phyloP scores from a whole-genome alignment of 1,140 invertebrate genomes.

The Metopolophium dirhodum region DNA sequence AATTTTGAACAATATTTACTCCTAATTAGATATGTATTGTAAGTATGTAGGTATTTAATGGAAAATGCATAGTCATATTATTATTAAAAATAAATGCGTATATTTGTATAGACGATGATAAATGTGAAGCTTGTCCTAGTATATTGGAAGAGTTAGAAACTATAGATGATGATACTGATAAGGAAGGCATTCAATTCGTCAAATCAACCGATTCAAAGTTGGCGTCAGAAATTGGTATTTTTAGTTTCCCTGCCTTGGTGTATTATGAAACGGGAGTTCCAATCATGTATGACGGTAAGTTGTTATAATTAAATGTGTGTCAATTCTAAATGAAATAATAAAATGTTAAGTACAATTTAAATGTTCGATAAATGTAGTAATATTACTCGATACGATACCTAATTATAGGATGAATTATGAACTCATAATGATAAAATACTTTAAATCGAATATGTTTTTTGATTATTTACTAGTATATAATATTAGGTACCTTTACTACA shows the following conservation, averaged over 20 bases:
- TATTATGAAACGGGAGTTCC: constrained; percentile 93
- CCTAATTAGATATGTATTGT: not conserved
- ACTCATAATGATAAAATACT: not conserved
- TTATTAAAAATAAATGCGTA: not conserved
- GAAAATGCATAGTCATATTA: not conserved
- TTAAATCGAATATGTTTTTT: not conserved
- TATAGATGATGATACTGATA: constrained; percentile 92
- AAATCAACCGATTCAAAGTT: constrained; percentile 89
- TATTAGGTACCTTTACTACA: not conserved
- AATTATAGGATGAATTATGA: not conserved
- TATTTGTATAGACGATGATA: constrained; percentile 75
- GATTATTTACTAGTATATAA: not conserved
- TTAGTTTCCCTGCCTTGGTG: constrained; percentile 86
- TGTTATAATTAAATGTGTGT: constrained; percentile 30
- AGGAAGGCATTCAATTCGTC: constrained; percentile 91
- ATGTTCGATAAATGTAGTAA: not conserved
- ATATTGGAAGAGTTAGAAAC: constrained; percentile 89
- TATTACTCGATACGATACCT: not conserved
- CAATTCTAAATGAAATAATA: not conserved
- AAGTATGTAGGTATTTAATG: not conserved
- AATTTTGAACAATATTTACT: not conserved
- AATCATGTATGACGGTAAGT: constrained; percentile 92
- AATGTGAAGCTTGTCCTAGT: constrained; percentile 80
- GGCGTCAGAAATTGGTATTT: constrained; percentile 89
- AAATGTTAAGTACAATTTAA: not conserved